Evolutionary conservation across 2,113 vertebrate genomes (phyloP).

Genomic region (Entomyzon cyanotis): DNA sequence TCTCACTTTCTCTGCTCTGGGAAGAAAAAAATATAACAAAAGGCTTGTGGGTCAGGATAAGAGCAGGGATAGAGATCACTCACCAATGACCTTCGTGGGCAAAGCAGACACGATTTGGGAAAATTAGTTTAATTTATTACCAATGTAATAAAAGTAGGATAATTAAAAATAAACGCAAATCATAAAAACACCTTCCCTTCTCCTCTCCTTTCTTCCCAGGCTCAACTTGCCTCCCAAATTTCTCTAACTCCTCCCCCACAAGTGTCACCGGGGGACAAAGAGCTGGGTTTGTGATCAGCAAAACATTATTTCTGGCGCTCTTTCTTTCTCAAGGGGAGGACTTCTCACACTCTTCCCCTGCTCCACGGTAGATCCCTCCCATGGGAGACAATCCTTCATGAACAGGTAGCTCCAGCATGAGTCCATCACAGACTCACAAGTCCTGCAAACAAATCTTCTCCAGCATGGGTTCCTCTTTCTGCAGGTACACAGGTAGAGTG

Average conservation of each 20-base stretch:
- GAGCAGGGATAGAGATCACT: not conserved
- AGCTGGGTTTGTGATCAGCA: not conserved
- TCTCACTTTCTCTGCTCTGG: not conserved
- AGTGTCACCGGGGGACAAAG: too few relatives aligned
- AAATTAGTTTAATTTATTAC: not conserved
- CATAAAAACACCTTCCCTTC: not conserved
- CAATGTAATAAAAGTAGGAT: not conserved
- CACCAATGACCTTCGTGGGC: not conserved
- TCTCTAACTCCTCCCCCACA: not conserved
- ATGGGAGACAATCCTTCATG: too few relatives aligned
- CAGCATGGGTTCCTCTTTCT: not conserved
- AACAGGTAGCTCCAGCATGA: too few relatives aligned
- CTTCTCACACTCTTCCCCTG: not conserved
- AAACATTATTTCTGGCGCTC: not conserved
- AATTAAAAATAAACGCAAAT: not conserved
- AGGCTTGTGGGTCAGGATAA: accelerated
- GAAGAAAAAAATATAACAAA: not conserved
- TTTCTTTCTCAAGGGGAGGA: not conserved
- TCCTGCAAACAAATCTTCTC: not conserved
- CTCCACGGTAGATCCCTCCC: not conserved
- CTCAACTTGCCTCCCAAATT: not conserved
- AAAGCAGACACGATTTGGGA: not conserved
- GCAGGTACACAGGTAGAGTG: not conserved
- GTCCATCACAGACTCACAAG: not conserved
- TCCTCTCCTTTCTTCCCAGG: not conserved